Percentiles rank a stretch among this genome's conserved stretches.
Evolutionary conservation across 1,140 invertebrate species (phyloP).

Genomic region (Cylas formicarius): DNA sequence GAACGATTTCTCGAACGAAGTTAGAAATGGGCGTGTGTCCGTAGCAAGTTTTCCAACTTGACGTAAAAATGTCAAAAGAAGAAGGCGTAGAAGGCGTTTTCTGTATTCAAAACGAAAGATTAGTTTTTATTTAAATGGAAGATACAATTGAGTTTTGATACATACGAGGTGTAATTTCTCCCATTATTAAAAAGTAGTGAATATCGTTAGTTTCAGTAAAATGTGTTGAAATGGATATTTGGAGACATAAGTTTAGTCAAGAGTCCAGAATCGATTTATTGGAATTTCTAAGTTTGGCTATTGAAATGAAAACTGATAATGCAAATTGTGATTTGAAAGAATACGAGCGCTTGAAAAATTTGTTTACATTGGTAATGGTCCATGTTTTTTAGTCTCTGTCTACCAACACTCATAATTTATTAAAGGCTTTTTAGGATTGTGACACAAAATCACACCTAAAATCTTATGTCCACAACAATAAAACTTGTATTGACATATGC

Average conservation of each 20-base stretch:
- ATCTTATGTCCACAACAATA: constrained; percentile 2
- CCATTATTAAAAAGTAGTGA: too few relatives aligned
- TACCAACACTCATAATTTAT: constrained; percentile 1
- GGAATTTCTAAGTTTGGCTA: constrained; percentile 15
- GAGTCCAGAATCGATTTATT: constrained; percentile 12
- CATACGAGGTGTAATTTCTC: too few relatives aligned
- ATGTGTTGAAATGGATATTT: constrained; percentile 13
- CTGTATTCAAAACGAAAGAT: too few relatives aligned
- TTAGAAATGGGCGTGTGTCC: too few relatives aligned
- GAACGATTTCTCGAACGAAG: too few relatives aligned
- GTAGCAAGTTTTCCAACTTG: too few relatives aligned
- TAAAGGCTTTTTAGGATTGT: constrained; percentile 8
- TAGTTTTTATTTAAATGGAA: too few relatives aligned
- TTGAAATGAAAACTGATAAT: constrained; percentile 9
- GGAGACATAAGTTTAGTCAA: constrained; percentile 14
- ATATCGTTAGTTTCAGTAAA: too few relatives aligned
- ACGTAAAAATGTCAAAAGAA: too few relatives aligned
- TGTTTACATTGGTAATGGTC: constrained; percentile 15
- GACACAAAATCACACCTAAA: constrained; percentile 1
- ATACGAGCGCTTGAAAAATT: constrained; percentile 11
- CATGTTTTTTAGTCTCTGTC: not conserved
- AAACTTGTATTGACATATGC: constrained; percentile 12
- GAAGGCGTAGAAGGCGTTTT: too few relatives aligned
- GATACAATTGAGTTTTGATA: too few relatives aligned
- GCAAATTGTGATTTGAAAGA: constrained; percentile 12